Evolutionary conservation across 1,140 invertebrate genomes (phyloP).

Genomic region (Araneus ventricosus): DNA sequence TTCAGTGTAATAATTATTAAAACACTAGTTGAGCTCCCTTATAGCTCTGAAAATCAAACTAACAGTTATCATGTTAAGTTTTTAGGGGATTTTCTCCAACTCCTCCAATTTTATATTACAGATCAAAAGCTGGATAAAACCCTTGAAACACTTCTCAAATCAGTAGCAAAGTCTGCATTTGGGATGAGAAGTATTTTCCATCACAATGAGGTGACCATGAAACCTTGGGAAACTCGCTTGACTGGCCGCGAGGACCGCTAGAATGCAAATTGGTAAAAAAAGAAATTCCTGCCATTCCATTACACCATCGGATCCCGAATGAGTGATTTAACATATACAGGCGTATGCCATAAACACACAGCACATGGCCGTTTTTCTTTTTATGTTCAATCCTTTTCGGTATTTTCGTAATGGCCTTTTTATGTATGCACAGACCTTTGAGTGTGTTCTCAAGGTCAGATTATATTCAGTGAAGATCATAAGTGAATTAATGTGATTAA

Average conservation of each 20-base stretch:
- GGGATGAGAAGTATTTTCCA: background rate
- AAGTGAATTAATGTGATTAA: background rate
- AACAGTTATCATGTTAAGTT: no score
- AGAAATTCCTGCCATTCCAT: background rate
- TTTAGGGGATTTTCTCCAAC: no score
- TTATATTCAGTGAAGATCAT: background rate
- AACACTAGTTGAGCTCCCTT: no score
- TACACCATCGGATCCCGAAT: background rate
- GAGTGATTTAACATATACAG: background rate
- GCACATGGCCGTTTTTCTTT: background rate
- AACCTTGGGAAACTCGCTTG: constrained; percentile 39
- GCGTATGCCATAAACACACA: background rate
- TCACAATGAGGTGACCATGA: constrained; percentile 30
- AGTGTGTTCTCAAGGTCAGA: background rate
- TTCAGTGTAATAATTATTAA: no score
- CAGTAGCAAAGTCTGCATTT: background rate
- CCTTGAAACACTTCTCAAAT: background rate
- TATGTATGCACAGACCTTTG: background rate
- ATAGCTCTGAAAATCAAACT: no score
- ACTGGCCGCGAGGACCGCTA: background rate
- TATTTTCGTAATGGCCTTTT: background rate
- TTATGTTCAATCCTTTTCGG: background rate
- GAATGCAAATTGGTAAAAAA: background rate
- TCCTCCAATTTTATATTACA: no score
- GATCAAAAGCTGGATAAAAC: no score